Base-by-base conservation (phyloP, 53 echinoderm and acorn worm genomes). In the Echinometra lucunter region DNA sequence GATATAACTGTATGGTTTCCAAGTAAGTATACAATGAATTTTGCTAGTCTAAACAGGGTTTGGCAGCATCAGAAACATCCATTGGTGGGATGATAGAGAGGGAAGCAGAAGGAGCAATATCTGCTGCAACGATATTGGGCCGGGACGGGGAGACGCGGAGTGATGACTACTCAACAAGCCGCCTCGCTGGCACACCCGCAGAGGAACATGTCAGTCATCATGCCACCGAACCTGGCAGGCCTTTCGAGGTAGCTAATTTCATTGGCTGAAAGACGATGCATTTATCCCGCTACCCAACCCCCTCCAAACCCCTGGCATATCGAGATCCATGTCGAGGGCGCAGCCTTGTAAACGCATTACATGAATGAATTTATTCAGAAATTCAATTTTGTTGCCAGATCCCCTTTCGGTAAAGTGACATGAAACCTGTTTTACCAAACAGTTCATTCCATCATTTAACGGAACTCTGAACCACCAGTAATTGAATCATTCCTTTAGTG, bases 171-270 rank as follows among this genome's bases (percentile, higher is more conserved):
- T 42, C 38, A 19, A 19, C 78, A 3, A 78, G 78, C 78, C 78
- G 78, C 88, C 78, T 78, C 78, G 78, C 23, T 23, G 42, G 42
- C 78, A 78, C 78, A 78, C 88, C 88, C 49, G 88, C 28, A 1
- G 60, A 60, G 63, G 25, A 60, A 30, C 35, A 25, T 63, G 40
- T 90, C 90, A 60, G 58, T 90, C 90, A 90, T 25, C 90, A 38
- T 37, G 58, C 58, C 38, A 25, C 90, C 60, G 66, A 90, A 90
- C 35, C 90, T 90, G 90, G 63, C 66, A 17, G 90, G 66, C 18
- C 40, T 90, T 90, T 90, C 90, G 38, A 16, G 90, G 90, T 40
- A 90, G 90, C 90, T 90, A 90, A 90, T 90, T 58, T 90, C 90
- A 90, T 90, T 66, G 90, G 38, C 34, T 90, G 90, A 90, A 90